These are phyloP conservation scores for Danio choprae DNA, from an alignment of 2,797 vertebrate genomes.

Conservation along the genomic window DNA sequence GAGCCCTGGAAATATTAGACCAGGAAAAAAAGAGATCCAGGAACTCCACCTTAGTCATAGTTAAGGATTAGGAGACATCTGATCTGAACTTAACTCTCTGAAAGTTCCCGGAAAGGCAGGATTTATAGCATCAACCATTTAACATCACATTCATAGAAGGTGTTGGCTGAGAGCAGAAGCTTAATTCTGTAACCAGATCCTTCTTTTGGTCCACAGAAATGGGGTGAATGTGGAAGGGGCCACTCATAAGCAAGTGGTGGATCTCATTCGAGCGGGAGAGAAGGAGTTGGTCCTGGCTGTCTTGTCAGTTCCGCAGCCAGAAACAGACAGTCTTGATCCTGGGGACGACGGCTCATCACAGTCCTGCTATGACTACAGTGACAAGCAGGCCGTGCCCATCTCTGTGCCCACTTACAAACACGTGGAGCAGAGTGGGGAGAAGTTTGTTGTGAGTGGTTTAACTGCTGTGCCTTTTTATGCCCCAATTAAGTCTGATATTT, in stretches of 20 bases:
- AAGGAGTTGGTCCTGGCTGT: constrained; percentile 91
- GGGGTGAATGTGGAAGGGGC: constrained; percentile 95
- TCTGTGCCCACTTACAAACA: constrained; percentile 98
- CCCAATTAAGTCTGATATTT: background rate
- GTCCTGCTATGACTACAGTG: constrained; percentile 95
- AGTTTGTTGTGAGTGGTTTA: constrained; percentile 91
- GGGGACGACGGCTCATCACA: constrained; percentile 90
- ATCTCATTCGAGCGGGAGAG: constrained; percentile 95
- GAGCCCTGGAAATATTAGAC: constrained; percentile 1
- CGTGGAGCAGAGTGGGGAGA: constrained; percentile 92
- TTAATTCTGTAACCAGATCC: constrained; percentile 4
- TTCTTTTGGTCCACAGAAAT: constrained; percentile 77
- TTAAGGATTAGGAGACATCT: constrained; percentile 22
- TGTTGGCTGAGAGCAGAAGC: background rate
- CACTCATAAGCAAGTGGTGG: constrained; percentile 98
- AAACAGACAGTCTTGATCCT: constrained; percentile 92
- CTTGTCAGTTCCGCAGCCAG: constrained; percentile 91
- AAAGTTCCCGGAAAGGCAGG: background rate
- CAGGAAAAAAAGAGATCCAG: constrained; percentile 14
- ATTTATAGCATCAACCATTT: constrained; percentile 11
- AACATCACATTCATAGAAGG: background rate
- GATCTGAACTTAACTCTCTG: constrained; percentile 21
- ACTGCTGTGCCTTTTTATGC: background rate
- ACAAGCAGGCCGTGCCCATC: constrained; percentile 97
- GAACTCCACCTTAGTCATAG: background rate